Percentiles rank a stretch among this genome's conserved stretches.
phyloP scores from a whole-genome alignment of 2,113 vertebrate species.

The Cyphomyrus plagiostoma region DNA sequence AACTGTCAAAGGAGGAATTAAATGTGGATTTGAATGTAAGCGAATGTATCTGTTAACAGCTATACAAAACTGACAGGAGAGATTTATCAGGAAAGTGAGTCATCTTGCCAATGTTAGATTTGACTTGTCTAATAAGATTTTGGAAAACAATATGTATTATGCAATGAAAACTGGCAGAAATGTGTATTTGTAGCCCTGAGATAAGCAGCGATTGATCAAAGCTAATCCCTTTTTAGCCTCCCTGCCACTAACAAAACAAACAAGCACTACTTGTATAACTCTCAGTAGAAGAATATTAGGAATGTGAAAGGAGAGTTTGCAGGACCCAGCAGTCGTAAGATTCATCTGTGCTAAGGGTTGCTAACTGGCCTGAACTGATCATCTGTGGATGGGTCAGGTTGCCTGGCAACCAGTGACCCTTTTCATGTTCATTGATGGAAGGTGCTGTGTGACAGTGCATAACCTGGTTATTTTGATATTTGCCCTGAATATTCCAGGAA shows the following conservation, averaged over 20 bases:
- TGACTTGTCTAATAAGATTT: background rate
- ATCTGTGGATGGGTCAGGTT: background rate
- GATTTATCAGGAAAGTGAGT: background rate
- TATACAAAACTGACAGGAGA: background rate
- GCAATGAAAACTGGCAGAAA: background rate
- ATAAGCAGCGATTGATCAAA: background rate
- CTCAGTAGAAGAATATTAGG: background rate
- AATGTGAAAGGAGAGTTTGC: background rate
- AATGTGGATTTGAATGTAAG: background rate
- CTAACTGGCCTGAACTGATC: background rate
- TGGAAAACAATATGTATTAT: background rate
- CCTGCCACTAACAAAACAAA: background rate
- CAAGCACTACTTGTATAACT: background rate
- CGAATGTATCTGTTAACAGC: background rate
- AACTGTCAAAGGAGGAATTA: background rate
- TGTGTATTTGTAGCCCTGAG: background rate
- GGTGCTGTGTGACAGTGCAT: background rate
- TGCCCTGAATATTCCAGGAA: background rate
- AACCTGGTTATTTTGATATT: background rate
- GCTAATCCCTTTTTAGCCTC: background rate
- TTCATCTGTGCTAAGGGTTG: background rate
- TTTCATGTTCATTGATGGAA: background rate
- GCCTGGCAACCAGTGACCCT: background rate
- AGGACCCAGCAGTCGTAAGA: background rate
- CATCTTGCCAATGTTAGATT: background rate